A percentile compares a stretch with the other conserved stretches of the same genome.
phyloP scores from a whole-genome alignment of 2,888 invertebrate species.

The Papilio protenor region DNA sequence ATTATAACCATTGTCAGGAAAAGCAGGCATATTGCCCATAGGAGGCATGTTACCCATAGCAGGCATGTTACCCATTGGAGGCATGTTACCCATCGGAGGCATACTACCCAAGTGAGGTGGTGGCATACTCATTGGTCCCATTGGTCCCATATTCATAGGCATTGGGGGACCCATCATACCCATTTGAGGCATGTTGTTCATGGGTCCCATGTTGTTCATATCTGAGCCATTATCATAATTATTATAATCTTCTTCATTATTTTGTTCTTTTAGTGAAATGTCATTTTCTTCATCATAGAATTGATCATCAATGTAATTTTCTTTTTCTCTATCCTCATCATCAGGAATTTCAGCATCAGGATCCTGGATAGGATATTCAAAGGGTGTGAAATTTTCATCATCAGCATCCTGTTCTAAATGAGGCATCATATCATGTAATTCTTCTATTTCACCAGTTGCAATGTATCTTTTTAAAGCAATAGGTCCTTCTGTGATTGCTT shows the following conservation, averaged over 20 bases:
- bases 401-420: conserved; percentile 86
- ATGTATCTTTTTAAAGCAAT: conserved; percentile 90
- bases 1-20: conserved; percentile 73
- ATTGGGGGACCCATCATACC: conserved; percentile 52
- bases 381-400: conserved; percentile 75
- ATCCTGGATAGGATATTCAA: conserved; percentile 74
- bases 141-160: conserved; percentile 52
- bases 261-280: conserved; percentile 1
- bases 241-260: conserved; percentile 52
- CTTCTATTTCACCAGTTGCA: conserved; percentile 92
- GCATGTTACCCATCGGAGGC: conserved; percentile 62
- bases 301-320: conserved; percentile 60
- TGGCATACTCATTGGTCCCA: conserved; percentile 57
- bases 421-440: conserved; percentile 90
- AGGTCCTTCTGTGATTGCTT: conserved; percentile 90
- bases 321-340: conserved; percentile 68
- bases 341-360: conserved; percentile 61
- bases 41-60: conserved; percentile 59
- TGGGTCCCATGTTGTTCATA: conserved; percentile 57
- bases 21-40: conserved; percentile 54
- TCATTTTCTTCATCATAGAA: conserved; percentile 71
- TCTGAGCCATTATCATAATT: conserved; percentile 70
- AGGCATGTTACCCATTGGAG: conserved; percentile 61
- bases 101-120: conserved; percentile 57
- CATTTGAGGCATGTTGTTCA: conserved; percentile 59